A percentile compares a stretch with the other conserved stretches of the same genome.
Conservation (phyloP, 2,888 invertebrate species). For the Rhagonycha fulva region DNA sequence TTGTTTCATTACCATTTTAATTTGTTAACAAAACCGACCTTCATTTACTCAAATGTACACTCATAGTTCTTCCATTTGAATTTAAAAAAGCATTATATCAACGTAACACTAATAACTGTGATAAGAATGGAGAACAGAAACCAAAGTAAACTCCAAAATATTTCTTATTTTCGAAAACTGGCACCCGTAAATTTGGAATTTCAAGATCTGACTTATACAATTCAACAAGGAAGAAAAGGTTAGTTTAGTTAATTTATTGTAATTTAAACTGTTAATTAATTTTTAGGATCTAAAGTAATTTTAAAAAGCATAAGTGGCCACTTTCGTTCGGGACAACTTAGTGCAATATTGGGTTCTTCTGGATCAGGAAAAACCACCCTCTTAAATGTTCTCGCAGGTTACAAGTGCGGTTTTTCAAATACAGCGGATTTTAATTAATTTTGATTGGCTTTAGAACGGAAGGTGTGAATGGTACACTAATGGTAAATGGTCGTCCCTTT, state of each 20-base stretch:
- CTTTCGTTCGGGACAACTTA: slow-evolving; percentile 83
- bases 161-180: neutral
- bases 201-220: neutral
- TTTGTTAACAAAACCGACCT: too few species aligned
- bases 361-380: slow-evolving; percentile 92
- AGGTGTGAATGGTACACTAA: slow-evolving; percentile 74
- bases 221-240: neutral
- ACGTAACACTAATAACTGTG: too few species aligned
- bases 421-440: neutral
- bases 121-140: neutral
- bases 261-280: neutral
- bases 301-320: slow-evolving; percentile 80
- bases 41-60: too few species aligned
- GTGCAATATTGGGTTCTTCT: slow-evolving; percentile 91
- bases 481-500: slow-evolving; percentile 77
- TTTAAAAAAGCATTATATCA: too few species aligned
- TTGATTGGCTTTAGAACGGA: slow-evolving; percentile 35
- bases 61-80: too few species aligned
- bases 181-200: neutral
- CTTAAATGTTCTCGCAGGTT: slow-evolving; percentile 69
- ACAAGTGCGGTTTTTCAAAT: neutral
- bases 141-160: neutral
- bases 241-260: neutral
- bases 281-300: slow-evolving; percentile 77
- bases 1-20: too few species aligned